These are phyloP conservation scores for Ephestia elutella DNA, from an alignment of 1,140 invertebrate genomes.

Conservation along the genomic window DNA sequence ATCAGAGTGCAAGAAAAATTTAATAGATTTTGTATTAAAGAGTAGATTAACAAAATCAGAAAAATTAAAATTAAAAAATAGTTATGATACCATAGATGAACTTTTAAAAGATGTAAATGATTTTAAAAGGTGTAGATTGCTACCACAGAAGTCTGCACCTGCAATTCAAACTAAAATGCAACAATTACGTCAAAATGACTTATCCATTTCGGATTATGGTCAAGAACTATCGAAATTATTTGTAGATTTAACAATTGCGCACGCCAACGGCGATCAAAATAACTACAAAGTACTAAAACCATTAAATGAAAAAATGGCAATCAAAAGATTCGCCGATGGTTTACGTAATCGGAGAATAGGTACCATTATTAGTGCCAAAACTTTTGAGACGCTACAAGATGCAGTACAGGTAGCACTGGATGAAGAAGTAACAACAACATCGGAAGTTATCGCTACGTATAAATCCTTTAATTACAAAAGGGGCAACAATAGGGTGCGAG, in stretches of 20 bases:
- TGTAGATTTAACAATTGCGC: too few species aligned
- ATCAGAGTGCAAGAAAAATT: too few species aligned
- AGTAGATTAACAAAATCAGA: too few species aligned
- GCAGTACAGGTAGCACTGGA: background rate
- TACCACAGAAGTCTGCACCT: background rate
- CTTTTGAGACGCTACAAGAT: background rate
- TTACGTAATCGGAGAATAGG: slow-evolving; percentile 9
- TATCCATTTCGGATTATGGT: background rate
- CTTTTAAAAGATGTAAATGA: too few species aligned
- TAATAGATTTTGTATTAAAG: too few species aligned
- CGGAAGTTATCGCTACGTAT: background rate
- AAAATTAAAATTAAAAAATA: too few species aligned
- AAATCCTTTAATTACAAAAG: background rate
- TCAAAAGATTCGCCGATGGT: slow-evolving; percentile 12
- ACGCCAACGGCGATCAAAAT: too few species aligned
- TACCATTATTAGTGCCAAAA: slow-evolving; percentile 2
- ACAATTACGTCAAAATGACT: background rate
- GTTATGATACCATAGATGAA: too few species aligned
- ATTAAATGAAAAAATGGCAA: slow-evolving; percentile 13
- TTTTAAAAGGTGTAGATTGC: background rate
- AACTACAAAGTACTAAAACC: too few species aligned
- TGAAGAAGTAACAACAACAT: background rate
- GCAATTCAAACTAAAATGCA: background rate
- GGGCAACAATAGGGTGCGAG: background rate
- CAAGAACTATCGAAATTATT: too few species aligned